Conservation (phyloP, 1,140 invertebrate genomes). For the Tetramorium simillimum region DNA sequence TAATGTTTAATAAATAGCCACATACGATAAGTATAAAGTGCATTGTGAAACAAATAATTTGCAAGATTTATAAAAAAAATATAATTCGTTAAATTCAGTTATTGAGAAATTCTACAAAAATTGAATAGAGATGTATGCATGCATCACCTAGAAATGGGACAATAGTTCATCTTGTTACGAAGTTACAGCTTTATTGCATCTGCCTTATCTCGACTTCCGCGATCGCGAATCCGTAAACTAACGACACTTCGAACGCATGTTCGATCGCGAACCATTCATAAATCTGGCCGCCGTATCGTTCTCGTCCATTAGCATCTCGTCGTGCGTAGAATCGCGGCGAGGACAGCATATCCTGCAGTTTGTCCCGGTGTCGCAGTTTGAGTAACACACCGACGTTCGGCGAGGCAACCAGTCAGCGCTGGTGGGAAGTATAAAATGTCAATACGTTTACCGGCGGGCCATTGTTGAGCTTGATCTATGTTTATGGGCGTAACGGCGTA, state of each 20-base stretch:
- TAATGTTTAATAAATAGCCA: neutral
- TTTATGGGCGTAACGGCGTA: constrained; percentile 71
- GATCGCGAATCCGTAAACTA: constrained; percentile 5
- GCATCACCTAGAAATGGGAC: neutral
- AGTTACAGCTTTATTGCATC: constrained; percentile 15
- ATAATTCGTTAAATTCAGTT: neutral
- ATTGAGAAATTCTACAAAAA: neutral
- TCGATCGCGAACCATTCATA: constrained; percentile 49
- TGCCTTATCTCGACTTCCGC: neutral
- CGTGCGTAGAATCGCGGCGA: constrained; percentile 75
- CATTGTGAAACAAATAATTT: neutral
- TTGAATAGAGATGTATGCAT: neutral
- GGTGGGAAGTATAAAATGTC: constrained; percentile 78
- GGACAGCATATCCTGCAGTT: constrained; percentile 75
- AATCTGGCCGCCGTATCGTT: constrained; percentile 70
- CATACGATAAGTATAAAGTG: neutral
- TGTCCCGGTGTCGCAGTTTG: constrained; percentile 77
- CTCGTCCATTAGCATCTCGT: constrained; percentile 79
- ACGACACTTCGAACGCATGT: neutral
- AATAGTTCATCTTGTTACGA: neutral
- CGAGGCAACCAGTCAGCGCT: constrained; percentile 70
- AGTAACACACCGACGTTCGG: constrained; percentile 72
- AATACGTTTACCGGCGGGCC: constrained; percentile 79
- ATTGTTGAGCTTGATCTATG: constrained; percentile 81
- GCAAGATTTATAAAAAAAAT: neutral